phyloP scores from a whole-genome alignment of 2,113 vertebrate species.

The Butorides virescens region DNA sequence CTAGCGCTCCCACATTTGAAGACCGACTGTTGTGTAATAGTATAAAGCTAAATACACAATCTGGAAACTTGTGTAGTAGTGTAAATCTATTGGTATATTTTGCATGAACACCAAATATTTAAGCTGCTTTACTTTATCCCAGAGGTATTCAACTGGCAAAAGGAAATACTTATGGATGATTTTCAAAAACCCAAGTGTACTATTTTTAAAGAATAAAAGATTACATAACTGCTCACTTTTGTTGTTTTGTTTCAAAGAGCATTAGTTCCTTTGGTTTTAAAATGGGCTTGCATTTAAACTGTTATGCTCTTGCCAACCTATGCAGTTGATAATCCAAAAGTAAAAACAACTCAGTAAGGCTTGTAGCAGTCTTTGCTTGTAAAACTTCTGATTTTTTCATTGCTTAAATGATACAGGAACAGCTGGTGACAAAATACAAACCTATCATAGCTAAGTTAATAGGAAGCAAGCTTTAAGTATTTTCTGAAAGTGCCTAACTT shows the following conservation, averaged over 20 bases:
- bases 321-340: background rate
- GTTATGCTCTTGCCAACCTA: background rate
- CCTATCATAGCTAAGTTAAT: background rate
- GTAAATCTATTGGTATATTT: background rate
- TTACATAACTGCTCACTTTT: background rate
- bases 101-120: conserved; percentile 25
- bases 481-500: background rate
- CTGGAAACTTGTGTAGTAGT: background rate
- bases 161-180: background rate
- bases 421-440: background rate
- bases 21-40: background rate
- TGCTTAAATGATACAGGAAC: background rate
- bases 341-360: background rate
- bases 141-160: background rate
- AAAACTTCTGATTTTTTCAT: background rate
- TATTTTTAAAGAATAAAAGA: conserved; percentile 58
- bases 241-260: background rate
- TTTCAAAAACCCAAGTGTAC: background rate
- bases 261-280: background rate
- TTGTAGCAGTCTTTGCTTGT: background rate
- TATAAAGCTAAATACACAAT: background rate
- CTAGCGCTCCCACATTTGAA: background rate
- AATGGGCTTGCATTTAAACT: background rate
- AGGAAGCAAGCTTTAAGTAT: background rate
- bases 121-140: background rate